phyloP scores from a whole-genome alignment of 2,888 invertebrate species.

The Harmothoe impar region DNA sequence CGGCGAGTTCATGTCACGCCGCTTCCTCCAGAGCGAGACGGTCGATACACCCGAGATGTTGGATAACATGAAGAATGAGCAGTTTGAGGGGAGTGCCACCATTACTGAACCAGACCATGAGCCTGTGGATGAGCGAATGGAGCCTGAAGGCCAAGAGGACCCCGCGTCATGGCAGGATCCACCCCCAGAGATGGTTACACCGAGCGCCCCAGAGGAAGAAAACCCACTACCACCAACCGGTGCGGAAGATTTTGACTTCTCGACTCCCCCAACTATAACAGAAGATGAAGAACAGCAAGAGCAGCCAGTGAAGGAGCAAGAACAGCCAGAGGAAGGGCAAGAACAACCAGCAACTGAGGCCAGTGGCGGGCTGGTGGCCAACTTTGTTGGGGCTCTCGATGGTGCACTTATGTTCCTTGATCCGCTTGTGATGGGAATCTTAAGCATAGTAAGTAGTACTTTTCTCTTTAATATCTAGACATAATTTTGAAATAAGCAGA shows the following conservation, averaged over 20 bases:
- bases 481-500: background rate
- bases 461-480: background rate
- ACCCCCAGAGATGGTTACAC: background rate
- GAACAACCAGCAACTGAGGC: background rate
- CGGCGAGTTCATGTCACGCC: background rate
- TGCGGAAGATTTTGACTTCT: background rate
- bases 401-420: background rate
- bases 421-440: background rate
- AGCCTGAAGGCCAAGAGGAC: conserved; percentile 3
- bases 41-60: background rate
- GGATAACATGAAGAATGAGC: conserved; percentile 19
- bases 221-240: background rate
- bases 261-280: conserved; percentile 10
- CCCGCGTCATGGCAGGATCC: too few relatives aligned
- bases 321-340: background rate
- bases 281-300: background rate
- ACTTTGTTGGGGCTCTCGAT: background rate
- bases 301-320: background rate
- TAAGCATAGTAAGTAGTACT: conserved; percentile 9
- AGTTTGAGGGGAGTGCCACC: background rate
- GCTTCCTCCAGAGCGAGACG: conserved; percentile 17
- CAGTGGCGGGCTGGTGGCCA: background rate
- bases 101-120: background rate
- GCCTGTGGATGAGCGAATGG: background rate
- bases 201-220: background rate